A percentile compares a stretch with the other conserved stretches of the same genome.
Conservation (phyloP, 2,888 invertebrate genomes). For the Nycteola revayana region DNA sequence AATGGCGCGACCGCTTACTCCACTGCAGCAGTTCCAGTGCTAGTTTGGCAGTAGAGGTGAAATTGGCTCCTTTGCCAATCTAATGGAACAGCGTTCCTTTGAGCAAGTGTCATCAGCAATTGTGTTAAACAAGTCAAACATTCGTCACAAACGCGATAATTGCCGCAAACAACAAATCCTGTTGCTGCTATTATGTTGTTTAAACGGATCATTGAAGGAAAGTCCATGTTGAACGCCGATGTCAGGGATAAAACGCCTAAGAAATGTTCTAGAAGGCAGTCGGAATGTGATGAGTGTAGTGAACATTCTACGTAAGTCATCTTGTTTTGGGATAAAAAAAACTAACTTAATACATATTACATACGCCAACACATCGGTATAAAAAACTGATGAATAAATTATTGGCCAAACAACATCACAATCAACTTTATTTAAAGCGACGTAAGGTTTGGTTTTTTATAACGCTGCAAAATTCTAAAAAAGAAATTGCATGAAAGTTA, state of each 20-base stretch:
- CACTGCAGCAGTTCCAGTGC: conserved; percentile 47
- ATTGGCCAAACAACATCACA: too few species aligned
- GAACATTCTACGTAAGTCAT: conserved; percentile 76
- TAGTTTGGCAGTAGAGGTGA: conserved; percentile 66
- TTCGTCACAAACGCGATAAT: conserved; percentile 70
- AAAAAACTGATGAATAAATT: too few species aligned
- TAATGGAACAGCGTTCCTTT: conserved; percentile 78
- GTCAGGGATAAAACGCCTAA: conserved; percentile 52
- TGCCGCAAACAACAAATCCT: conserved; percentile 77
- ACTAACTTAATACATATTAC: too few species aligned
- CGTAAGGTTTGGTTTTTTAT: too few species aligned
- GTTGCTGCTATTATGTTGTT: conserved; percentile 78
- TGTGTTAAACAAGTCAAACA: conserved; percentile 70
- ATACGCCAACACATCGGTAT: too few species aligned
- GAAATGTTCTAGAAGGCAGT: conserved; percentile 75
- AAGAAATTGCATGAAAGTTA: too few species aligned
- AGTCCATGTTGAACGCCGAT: conserved; percentile 76
- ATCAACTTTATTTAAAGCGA: too few species aligned
- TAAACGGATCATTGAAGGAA: conserved; percentile 82
- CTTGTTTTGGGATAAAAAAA: conserved; percentile 2
- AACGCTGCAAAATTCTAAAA: too few species aligned
- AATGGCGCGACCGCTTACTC: conserved; percentile 36
- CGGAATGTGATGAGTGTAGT: conserved; percentile 72
- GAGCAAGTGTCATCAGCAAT: conserved; percentile 59
- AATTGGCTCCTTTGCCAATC: conserved; percentile 73